These are phyloP conservation scores for Callocephalon fimbriatum DNA, from an alignment of 2,113 vertebrate genomes.

Conservation along the genomic window DNA sequence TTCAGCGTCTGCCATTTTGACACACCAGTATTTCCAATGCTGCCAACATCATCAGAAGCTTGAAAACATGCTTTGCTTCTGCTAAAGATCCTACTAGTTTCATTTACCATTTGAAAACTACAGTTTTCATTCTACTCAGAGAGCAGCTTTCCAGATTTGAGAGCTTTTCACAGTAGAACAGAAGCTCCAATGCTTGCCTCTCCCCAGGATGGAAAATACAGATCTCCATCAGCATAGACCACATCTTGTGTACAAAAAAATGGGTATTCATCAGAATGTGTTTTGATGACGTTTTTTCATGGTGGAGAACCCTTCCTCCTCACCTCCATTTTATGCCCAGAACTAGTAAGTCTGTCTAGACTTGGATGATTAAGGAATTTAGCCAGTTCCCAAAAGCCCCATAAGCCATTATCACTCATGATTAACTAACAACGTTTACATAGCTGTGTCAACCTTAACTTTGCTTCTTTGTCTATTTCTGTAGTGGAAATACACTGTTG, in stretches of 20 bases:
- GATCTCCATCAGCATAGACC: accelerated
- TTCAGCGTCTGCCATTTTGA: not conserved
- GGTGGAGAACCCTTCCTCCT: not conserved
- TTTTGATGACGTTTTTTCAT: not conserved
- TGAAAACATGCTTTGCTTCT: not conserved
- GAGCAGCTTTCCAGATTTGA: not conserved
- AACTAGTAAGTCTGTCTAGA: not conserved
- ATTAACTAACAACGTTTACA: not conserved
- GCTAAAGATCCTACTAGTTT: not conserved
- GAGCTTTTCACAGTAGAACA: not conserved
- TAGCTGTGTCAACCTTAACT: not conserved
- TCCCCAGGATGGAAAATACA: not conserved
- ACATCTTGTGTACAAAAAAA: not conserved
- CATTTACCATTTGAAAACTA: not conserved
- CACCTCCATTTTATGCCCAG: not conserved
- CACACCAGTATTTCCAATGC: not conserved
- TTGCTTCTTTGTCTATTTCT: not conserved
- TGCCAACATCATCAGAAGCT: not conserved
- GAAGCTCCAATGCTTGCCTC: not conserved
- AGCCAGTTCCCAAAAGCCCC: not conserved
- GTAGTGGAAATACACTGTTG: not conserved
- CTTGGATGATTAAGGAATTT: not conserved
- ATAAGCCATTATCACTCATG: not conserved
- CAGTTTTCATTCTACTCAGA: not conserved
- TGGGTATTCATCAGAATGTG: not conserved